These are phyloP conservation scores for Oreochromis grahami DNA, from an alignment of 2,797 vertebrate genomes.

Conservation along the genomic window DNA sequence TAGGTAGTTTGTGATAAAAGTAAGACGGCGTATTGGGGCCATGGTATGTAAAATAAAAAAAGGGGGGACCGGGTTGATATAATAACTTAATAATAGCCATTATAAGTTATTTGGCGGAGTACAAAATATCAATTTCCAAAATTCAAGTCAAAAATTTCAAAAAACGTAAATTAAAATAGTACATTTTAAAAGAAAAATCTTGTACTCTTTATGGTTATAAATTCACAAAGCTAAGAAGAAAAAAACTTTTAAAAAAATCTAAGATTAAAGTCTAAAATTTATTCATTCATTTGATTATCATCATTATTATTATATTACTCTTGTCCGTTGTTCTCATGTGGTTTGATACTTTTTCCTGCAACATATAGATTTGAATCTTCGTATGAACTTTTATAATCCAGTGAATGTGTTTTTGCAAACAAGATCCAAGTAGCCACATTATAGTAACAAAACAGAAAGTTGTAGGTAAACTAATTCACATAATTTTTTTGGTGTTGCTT, in stretches of 20 bases:
- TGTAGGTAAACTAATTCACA: no score
- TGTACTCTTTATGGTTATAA: fast-evolving
- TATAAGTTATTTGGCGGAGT: fast-evolving
- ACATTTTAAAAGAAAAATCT: background rate
- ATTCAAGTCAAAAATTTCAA: background rate
- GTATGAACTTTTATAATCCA: fast-evolving
- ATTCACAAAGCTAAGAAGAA: background rate
- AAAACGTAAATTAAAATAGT: fast-evolving
- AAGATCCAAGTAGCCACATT: background rate
- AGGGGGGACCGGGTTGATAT: background rate
- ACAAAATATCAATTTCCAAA: background rate
- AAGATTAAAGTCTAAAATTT: background rate
- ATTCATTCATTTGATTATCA: background rate
- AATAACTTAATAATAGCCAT: background rate
- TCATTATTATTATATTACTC: background rate
- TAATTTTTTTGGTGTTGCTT: background rate
- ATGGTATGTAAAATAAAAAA: fast-evolving
- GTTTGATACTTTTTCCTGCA: no score
- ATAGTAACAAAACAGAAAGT: background rate
- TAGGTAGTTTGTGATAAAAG: fast-evolving
- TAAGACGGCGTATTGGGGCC: background rate
- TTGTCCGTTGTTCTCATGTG: background rate
- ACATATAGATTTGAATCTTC: background rate
- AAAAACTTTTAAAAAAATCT: background rate
- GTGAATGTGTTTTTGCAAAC: background rate